Evolutionary conservation across 2,113 vertebrate species (phyloP), one percentile per base, ranked within the genome.

Genomic region (Pomatostomus ruficeps): DNA sequence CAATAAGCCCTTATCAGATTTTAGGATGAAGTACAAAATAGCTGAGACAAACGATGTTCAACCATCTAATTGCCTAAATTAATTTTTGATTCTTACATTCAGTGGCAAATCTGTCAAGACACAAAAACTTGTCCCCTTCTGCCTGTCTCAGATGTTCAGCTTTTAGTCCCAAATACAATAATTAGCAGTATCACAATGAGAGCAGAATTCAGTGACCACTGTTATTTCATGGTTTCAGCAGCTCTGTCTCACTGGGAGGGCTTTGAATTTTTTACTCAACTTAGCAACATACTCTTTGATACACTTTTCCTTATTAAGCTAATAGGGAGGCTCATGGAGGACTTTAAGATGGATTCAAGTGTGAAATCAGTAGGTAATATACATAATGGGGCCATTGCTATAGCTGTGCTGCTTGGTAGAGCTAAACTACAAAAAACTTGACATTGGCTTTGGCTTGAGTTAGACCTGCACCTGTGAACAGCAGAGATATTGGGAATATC

Each of bases 261-360:
- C 94, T 95, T 91, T 96, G 87, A 95, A 90, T 91, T 91, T 96
- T 92, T 95, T 85, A 65, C 85, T 92, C 70, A 95, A 81, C 85
- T 87, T 95, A 88, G 92, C 80, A 93, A 74, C 54, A 36, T 77
- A 62, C 17, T 84, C 85, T 95, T 95, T 95, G 89, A 97, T 95
- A 77, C 11, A 22, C n/a, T 92, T 51, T 86, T 96, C 67, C 49
- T 95, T 95, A 88, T 93, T 91, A 95, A 79, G 88, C 83, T 96
- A 96, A 97, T 91, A 94, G 74, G 72, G 46, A 93, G 85, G 83
- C 10, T 33, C 80, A 52, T 67, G 80, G 80, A 95, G 55, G 67
- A 92, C 63, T 95, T 93, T 26, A 88, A 95, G 92, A 95, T 88
- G 75, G 94, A 83, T 95, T 96, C 57, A 94, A 94, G 80, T 92